phyloP scores from a whole-genome alignment of 2,888 invertebrate species.

The Mesorhabditis belari region DNA sequence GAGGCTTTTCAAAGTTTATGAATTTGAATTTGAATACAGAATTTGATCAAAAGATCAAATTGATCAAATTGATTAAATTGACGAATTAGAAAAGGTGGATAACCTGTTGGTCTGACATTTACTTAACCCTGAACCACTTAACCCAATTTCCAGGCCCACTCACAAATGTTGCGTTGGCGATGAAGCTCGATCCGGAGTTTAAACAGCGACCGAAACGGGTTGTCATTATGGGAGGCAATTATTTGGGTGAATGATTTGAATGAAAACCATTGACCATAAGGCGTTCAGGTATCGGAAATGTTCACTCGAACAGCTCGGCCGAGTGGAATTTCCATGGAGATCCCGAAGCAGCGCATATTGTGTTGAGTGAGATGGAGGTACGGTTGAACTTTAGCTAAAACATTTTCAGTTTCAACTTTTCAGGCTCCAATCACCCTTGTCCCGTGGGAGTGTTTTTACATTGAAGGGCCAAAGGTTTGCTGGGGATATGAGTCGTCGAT shows the following conservation, averaged over 20 bases:
- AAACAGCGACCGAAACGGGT: slow-evolving; percentile 30
- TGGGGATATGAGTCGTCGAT: too few relatives aligned
- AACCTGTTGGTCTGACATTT: too few relatives aligned
- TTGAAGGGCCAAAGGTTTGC: slow-evolving; percentile 28
- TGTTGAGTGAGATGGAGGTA: slow-evolving; percentile 61
- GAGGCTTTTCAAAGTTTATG: too few relatives aligned
- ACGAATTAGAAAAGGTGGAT: too few relatives aligned
- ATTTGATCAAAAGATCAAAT: too few relatives aligned
- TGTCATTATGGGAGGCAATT: slow-evolving; percentile 50
- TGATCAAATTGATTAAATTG: too few relatives aligned
- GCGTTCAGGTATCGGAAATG: slow-evolving; percentile 54
- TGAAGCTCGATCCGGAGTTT: slow-evolving; percentile 54
- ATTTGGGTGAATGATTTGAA: slow-evolving; percentile 29
- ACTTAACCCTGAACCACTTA: neutral
- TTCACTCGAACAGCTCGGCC: slow-evolving; percentile 56
- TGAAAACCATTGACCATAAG: neutral
- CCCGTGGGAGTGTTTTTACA: slow-evolving; percentile 64
- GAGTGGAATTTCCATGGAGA: slow-evolving; percentile 74
- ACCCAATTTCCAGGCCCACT: slow-evolving; percentile 52
- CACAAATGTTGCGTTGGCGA: slow-evolving; percentile 56
- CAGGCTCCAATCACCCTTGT: slow-evolving; percentile 62
- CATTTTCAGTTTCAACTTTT: neutral
- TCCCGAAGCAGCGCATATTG: slow-evolving; percentile 71
- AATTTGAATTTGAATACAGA: neutral
- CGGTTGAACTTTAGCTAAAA: neutral